Conservation (phyloP, 2,888 invertebrate species). For the Dryobota labecula region DNA sequence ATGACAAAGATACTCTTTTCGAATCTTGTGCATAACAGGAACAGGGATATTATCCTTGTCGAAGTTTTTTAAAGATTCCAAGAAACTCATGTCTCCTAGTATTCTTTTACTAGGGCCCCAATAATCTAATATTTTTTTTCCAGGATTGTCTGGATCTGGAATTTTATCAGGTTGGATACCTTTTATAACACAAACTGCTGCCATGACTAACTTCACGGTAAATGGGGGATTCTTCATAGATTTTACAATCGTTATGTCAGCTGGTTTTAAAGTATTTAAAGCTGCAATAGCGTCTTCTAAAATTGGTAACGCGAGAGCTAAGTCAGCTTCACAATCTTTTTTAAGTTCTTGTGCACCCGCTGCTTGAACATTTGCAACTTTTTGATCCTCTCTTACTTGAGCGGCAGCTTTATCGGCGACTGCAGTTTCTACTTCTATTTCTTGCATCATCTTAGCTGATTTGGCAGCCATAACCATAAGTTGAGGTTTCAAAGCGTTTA, state of each 20-base stretch:
- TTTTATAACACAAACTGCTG: constrained; percentile 97
- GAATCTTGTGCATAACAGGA: constrained; percentile 93
- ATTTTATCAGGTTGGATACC: constrained; percentile 94
- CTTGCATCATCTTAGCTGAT: constrained; percentile 93
- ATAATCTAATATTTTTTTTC: constrained; percentile 93
- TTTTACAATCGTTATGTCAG: constrained; percentile 96
- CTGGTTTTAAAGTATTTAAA: constrained; percentile 95
- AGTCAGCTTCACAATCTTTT: constrained; percentile 97
- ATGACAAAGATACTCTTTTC: constrained; percentile 94
- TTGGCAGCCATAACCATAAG: constrained; percentile 93
- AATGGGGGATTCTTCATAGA: constrained; percentile 97
- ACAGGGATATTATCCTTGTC: constrained; percentile 96
- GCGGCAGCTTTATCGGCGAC: constrained; percentile 95
- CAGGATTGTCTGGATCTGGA: constrained; percentile 92
- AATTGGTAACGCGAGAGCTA: constrained; percentile 96
- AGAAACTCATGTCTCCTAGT: constrained; percentile 95
- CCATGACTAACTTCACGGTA: constrained; percentile 95
- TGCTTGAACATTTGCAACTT: constrained; percentile 96
- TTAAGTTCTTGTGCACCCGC: constrained; percentile 95
- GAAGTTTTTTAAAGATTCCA: constrained; percentile 93
- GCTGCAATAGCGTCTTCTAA: constrained; percentile 94
- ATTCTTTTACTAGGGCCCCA: constrained; percentile 96
- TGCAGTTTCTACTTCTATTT: constrained; percentile 94
- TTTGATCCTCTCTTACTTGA: constrained; percentile 96
- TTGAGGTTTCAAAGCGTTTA: constrained; percentile 94